Percentiles rank a stretch among this genome's conserved stretches.
These are phyloP conservation scores for Dolomedes plantarius DNA, from an alignment of 2,888 invertebrate species.

Conservation along the genomic window DNA sequence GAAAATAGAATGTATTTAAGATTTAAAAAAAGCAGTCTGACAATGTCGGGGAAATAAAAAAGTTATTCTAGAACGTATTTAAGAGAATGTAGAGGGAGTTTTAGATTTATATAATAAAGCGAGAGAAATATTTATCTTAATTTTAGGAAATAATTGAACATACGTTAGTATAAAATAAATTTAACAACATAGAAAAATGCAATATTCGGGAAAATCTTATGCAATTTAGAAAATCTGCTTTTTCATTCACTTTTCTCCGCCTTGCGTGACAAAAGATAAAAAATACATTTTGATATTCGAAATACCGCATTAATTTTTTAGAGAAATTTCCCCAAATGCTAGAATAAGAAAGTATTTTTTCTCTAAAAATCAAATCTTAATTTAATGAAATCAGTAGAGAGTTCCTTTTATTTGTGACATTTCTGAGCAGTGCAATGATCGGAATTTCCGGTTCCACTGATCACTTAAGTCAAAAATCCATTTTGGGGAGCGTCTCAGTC, in stretches of 20 bases:
- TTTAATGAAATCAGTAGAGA: slow-evolving; percentile 45
- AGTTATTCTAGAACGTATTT: too few relatives aligned
- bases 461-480: slow-evolving; percentile 14
- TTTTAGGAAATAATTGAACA: too few relatives aligned
- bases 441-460: slow-evolving; percentile 37
- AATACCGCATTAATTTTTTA: background rate
- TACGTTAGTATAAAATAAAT: too few relatives aligned
- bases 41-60: too few relatives aligned
- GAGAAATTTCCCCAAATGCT: background rate
- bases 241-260: background rate
- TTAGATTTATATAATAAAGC: too few relatives aligned
- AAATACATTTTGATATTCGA: background rate
- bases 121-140: too few relatives aligned
- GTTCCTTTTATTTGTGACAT: slow-evolving; percentile 34
- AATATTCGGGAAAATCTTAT: background rate
- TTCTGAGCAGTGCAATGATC: slow-evolving; percentile 43
- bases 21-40: too few relatives aligned
- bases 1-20: too few relatives aligned
- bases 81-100: too few relatives aligned
- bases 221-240: background rate
- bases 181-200: too few relatives aligned
- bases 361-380: slow-evolving; percentile 36
- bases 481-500: slow-evolving; percentile 17
- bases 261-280: background rate
- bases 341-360: slow-evolving; percentile 40